Evolutionary conservation across 2,113 vertebrate genomes (phyloP).

Genomic region (Heterochromis multidens): DNA sequence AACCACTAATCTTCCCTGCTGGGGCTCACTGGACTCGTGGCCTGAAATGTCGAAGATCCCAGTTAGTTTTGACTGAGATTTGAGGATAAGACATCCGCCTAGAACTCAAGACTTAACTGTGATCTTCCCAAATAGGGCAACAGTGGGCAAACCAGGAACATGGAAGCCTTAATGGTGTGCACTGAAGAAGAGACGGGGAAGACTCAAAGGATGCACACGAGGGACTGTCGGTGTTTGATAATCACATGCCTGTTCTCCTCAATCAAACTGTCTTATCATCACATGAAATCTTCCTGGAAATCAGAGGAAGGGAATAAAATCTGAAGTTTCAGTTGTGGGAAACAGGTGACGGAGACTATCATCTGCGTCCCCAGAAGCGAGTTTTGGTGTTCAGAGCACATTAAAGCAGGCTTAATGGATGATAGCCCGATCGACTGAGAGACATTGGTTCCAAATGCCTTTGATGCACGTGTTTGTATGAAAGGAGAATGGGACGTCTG

Average conservation of each 20-base stretch:
- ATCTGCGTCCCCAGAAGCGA: not conserved
- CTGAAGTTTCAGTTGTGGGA: not conserved
- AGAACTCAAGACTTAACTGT: constrained; percentile 20
- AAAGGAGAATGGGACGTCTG: constrained; percentile 29
- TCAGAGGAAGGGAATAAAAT: not conserved
- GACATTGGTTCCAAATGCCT: constrained; percentile 47
- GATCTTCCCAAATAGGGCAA: constrained; percentile 29
- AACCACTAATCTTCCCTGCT: constrained; percentile 37
- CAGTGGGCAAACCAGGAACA: not conserved
- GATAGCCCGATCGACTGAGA: constrained; percentile 1
- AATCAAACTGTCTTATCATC: constrained; percentile 20
- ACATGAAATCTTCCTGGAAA: constrained; percentile 34
- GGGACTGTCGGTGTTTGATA: constrained; percentile 31
- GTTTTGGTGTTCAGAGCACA: constrained; percentile 7
- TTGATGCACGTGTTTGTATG: constrained; percentile 34
- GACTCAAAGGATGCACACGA: constrained; percentile 3
- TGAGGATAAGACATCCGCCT: not conserved
- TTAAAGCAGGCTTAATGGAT: not conserved
- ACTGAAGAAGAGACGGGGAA: constrained; percentile 1
- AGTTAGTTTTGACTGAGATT: constrained; percentile 9
- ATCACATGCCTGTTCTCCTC: constrained; percentile 10
- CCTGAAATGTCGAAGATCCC: constrained; percentile 21
- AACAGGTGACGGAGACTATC: not conserved
- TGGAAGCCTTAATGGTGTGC: not conserved
- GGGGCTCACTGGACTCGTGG: not conserved